These are phyloP conservation scores for Toxonevra muliebris DNA, from an alignment of 2,888 invertebrate species.

Conservation along the genomic window DNA sequence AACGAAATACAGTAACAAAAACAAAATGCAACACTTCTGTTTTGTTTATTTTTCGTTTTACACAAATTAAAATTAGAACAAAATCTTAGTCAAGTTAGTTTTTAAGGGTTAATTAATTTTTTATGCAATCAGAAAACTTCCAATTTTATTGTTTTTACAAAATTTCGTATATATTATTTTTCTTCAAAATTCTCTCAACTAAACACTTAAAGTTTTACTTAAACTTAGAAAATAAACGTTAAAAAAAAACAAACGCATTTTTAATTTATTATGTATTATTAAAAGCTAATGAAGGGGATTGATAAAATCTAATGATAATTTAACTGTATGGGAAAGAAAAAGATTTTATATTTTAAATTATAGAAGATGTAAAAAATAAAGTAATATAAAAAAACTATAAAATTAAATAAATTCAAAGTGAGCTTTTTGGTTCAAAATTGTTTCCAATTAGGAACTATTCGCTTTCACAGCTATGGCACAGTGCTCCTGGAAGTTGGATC, in stretches of 20 bases:
- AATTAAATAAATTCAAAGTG: too few relatives aligned
- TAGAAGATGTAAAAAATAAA: conserved; percentile 15
- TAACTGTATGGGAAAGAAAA: conserved; percentile 48
- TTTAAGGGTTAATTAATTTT: too few relatives aligned
- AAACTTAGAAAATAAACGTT: not conserved
- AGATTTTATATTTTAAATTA: conserved; percentile 36
- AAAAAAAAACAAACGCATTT: conserved; percentile 40
- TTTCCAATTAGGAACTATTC: too few relatives aligned
- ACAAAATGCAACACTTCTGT: conserved; percentile 40
- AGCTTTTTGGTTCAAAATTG: too few relatives aligned
- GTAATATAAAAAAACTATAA: not conserved
- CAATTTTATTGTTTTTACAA: not conserved
- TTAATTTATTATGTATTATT: conserved; percentile 36
- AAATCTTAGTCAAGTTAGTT: too few relatives aligned
- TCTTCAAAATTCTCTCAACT: not conserved
- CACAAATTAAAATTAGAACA: conserved; percentile 4
- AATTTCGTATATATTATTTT: conserved; percentile 6
- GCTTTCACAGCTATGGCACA: too few relatives aligned
- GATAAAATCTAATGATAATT: conserved; percentile 55
- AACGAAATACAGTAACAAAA: conserved; percentile 18
- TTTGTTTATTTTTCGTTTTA: conserved; percentile 3
- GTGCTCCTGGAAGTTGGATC: too few relatives aligned
- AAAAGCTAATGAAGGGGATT: conserved; percentile 51
- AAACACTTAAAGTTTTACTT: conserved; percentile 2
- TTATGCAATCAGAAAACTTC: not conserved